These are phyloP conservation scores for Cathartes aura DNA, from an alignment of 2,113 vertebrate genomes.

Conservation along the genomic window DNA sequence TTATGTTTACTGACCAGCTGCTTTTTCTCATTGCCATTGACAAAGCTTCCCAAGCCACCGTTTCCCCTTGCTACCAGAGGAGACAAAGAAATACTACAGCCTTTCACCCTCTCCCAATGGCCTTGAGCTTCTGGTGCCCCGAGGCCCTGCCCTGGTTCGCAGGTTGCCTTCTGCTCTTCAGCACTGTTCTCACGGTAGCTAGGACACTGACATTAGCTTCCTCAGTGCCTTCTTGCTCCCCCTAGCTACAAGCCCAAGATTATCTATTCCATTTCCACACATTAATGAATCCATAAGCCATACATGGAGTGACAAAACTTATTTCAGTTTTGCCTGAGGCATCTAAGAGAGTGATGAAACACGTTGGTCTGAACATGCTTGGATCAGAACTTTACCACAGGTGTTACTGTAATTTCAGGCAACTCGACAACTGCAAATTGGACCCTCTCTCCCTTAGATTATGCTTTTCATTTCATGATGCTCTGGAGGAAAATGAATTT, in stretches of 20 bases:
- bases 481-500: not conserved
- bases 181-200: not conserved
- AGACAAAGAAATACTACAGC: constrained; percentile 4
- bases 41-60: not conserved
- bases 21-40: constrained; percentile 5
- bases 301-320: not conserved
- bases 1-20: constrained; percentile 42
- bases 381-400: constrained; percentile 25
- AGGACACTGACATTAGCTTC: not conserved
- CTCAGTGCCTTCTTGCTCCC: not conserved
- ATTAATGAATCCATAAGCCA: not conserved
- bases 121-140: not conserved
- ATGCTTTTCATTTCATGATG: not conserved
- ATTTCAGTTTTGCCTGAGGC: not conserved
- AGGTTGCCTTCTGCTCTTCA: not conserved
- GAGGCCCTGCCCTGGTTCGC: not conserved
- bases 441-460: not conserved
- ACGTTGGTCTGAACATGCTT: not conserved
- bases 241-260: not conserved
- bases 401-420: constrained; percentile 38
- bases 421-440: not conserved
- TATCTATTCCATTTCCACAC: not conserved
- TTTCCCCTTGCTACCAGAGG: not conserved
- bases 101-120: not conserved
- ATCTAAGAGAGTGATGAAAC: not conserved